Conservation (phyloP, 2,113 vertebrate genomes). For the Nettapus auritus region DNA sequence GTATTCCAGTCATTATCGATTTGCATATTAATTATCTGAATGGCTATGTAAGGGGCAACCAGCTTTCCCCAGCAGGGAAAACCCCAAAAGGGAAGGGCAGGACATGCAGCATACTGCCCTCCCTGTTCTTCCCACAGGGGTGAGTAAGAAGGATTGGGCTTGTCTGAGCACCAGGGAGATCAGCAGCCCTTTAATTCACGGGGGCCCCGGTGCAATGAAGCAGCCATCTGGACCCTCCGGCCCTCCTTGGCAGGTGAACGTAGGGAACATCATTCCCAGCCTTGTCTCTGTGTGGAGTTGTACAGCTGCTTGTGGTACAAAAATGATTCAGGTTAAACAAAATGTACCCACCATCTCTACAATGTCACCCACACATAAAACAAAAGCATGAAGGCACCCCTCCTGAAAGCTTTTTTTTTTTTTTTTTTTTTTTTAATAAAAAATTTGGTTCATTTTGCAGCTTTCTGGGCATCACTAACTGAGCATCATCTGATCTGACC, state of each 20-base stretch:
- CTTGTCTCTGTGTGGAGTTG: neutral
- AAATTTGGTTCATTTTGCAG: neutral
- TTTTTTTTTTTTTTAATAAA: no score
- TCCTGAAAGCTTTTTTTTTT: fast-evolving
- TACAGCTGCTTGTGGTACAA: neutral
- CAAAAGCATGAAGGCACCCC: neutral
- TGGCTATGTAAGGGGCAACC: fast-evolving
- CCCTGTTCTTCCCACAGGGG: neutral
- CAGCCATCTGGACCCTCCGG: neutral
- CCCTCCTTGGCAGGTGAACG: fast-evolving
- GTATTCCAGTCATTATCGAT: neutral
- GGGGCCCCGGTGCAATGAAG: neutral
- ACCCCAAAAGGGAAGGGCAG: neutral
- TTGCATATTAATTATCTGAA: neutral
- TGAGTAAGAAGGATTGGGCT: neutral
- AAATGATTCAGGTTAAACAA: neutral
- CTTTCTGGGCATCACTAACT: neutral
- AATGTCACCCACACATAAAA: neutral
- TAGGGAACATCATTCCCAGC: neutral
- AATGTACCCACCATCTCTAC: neutral
- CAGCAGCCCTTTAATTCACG: neutral
- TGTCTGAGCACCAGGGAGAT: constrained; percentile 4
- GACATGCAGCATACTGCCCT: neutral
- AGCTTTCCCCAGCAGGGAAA: neutral
- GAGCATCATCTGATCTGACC: neutral